Conservation (phyloP, 2,888 invertebrate genomes). For the Phrixothrix hirtus region DNA sequence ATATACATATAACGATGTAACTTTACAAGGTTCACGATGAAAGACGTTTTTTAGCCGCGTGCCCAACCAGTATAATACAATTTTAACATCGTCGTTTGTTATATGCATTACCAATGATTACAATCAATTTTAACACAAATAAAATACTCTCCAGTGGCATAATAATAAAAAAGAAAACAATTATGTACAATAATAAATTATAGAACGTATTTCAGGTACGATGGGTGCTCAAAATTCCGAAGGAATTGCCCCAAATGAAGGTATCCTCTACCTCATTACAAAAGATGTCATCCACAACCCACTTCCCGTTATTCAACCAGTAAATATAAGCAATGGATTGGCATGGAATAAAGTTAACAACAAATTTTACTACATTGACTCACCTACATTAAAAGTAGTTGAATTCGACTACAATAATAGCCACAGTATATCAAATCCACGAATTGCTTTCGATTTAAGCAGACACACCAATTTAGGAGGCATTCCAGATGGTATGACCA, state of each 20-base stretch:
- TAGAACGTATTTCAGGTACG: slow-evolving; percentile 64
- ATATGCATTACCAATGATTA: too few species aligned
- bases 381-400: slow-evolving; percentile 66
- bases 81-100: too few species aligned
- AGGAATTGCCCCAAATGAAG: slow-evolving; percentile 59
- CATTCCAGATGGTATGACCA: slow-evolving; percentile 68
- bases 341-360: slow-evolving; percentile 73
- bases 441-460: slow-evolving; percentile 41
- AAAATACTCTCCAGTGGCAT: too few species aligned
- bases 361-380: slow-evolving; percentile 79
- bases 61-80: too few species aligned
- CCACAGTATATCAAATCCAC: slow-evolving; percentile 56
- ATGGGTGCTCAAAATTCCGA: slow-evolving; percentile 64
- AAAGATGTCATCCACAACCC: slow-evolving; percentile 47
- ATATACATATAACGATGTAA: too few species aligned
- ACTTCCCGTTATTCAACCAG: slow-evolving; percentile 49
- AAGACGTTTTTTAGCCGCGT: too few species aligned
- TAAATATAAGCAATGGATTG: slow-evolving; percentile 77
- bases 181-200: too few species aligned
- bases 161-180: too few species aligned
- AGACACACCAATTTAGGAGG: slow-evolving; percentile 27
- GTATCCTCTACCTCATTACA: slow-evolving; percentile 63
- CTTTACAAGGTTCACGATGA: too few species aligned
- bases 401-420: slow-evolving; percentile 68
- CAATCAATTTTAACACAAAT: too few species aligned